Evolutionary conservation across 2,797 vertebrate genomes (phyloP).

Genomic region (Acipenser ruthenus): DNA sequence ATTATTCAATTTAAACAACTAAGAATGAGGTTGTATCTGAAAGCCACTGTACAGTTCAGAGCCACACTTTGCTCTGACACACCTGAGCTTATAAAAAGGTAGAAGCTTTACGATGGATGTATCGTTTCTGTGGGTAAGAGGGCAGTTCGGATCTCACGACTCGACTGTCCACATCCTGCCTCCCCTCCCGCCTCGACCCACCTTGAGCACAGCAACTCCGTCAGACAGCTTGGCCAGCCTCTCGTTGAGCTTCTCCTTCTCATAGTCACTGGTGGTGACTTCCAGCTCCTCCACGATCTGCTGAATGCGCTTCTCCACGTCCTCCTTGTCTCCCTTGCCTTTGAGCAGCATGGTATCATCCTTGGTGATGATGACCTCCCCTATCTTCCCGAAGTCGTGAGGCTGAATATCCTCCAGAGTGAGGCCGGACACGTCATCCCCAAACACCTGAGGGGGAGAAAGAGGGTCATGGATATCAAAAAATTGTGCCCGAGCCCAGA

Average conservation of each 20-base stretch:
- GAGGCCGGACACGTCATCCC: slow-evolving; percentile 79
- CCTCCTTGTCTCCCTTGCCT: slow-evolving; percentile 77
- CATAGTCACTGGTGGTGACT: slow-evolving; percentile 85
- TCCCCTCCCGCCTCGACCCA: slow-evolving; percentile 24
- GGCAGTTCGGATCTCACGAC: too few species aligned
- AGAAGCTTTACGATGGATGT: too few species aligned
- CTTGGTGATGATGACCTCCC: slow-evolving; percentile 91
- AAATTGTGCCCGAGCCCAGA: too few species aligned
- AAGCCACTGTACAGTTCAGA: too few species aligned
- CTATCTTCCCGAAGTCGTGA: slow-evolving; percentile 87
- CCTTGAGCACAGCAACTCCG: slow-evolving; percentile 96
- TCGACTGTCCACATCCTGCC: too few species aligned
- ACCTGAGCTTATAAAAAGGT: too few species aligned
- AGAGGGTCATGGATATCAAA: too few species aligned
- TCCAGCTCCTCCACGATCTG: slow-evolving; percentile 88
- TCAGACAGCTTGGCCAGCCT: slow-evolving; percentile 92
- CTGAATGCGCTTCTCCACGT: slow-evolving; percentile 74
- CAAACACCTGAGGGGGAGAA: slow-evolving; percentile 72
- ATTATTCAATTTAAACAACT: too few species aligned
- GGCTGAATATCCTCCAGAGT: slow-evolving; percentile 89
- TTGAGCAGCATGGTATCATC: slow-evolving; percentile 91
- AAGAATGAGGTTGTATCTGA: too few species aligned
- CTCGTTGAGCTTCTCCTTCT: slow-evolving; percentile 95
- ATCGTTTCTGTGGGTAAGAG: too few species aligned
- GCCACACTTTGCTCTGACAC: too few species aligned